Evolutionary conservation across 2,888 invertebrate species (phyloP).

Genomic region (Monoplex corrugatus): DNA sequence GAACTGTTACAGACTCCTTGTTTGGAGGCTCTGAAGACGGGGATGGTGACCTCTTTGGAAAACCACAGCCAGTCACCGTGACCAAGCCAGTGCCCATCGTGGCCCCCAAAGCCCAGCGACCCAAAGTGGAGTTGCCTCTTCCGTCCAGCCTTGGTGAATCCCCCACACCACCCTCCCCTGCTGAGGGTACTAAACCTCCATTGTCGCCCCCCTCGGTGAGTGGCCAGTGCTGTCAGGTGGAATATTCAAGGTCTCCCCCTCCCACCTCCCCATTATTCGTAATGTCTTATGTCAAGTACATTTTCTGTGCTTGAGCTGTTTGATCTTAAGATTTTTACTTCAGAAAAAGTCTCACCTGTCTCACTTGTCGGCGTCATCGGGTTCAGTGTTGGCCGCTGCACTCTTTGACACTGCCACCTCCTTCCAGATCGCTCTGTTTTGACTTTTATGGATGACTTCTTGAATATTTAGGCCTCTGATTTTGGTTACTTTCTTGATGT

Average conservation of each 20-base stretch:
- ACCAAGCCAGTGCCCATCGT: slow-evolving; percentile 45
- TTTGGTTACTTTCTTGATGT: too few species aligned
- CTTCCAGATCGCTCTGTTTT: too few species aligned
- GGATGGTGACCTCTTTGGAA: slow-evolving; percentile 49
- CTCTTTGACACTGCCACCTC: too few species aligned
- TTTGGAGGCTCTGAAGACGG: slow-evolving; percentile 59
- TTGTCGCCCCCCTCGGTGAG: slow-evolving; percentile 46
- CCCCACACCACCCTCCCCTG: slow-evolving; percentile 36
- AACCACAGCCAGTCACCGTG: slow-evolving; percentile 46
- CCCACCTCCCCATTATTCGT: neutral
- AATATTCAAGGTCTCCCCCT: neutral
- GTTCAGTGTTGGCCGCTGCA: too few species aligned
- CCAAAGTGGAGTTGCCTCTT: slow-evolving; percentile 40
- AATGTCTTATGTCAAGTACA: too few species aligned
- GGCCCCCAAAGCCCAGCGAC: slow-evolving; percentile 45
- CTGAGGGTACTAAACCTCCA: slow-evolving; percentile 32
- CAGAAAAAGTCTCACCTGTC: too few species aligned
- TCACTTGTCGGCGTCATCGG: too few species aligned
- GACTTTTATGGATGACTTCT: too few species aligned
- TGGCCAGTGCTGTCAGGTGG: neutral
- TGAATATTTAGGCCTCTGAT: too few species aligned
- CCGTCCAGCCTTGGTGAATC: slow-evolving; percentile 35
- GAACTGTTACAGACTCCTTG: slow-evolving; percentile 49
- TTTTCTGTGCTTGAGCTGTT: too few species aligned
- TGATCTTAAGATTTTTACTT: too few species aligned